Evolutionary conservation across 2,113 vertebrate species (phyloP).

Genomic region (Crotalus tigris): DNA sequence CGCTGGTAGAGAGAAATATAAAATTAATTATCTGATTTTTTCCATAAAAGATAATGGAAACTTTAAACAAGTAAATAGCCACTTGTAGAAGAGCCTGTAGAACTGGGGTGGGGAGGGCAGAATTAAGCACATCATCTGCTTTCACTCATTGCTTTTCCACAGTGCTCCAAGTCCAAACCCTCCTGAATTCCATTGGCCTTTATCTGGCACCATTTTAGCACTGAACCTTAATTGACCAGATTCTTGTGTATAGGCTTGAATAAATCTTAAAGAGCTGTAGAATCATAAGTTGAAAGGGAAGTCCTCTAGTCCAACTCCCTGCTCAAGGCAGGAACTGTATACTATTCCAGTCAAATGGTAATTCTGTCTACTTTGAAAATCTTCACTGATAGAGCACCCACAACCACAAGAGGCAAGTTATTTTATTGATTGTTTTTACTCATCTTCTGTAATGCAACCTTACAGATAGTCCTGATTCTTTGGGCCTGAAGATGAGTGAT

Average conservation of each 20-base stretch:
- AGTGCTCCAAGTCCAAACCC: not conserved
- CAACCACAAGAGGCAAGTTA: not conserved
- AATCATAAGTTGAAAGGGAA: not conserved
- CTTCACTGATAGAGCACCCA: not conserved
- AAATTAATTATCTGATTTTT: not conserved
- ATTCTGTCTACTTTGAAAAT: not conserved
- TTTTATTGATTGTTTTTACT: not conserved
- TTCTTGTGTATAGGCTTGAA: not conserved
- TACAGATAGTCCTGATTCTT: not conserved
- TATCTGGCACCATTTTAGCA: not conserved
- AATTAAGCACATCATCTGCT: not conserved
- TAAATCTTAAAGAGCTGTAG: not conserved
- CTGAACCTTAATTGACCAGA: not conserved
- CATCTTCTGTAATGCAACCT: not conserved
- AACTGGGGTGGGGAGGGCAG: not conserved
- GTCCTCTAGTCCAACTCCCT: not conserved
- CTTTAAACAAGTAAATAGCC: not conserved
- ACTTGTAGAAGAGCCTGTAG: not conserved
- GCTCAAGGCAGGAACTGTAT: not conserved
- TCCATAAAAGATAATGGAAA: not conserved
- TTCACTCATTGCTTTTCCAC: not conserved
- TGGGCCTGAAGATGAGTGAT: not conserved
- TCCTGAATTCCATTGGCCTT: not conserved
- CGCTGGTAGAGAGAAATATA: not conserved
- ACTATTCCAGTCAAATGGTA: not conserved